phyloP scores from a whole-genome alignment of 2,888 invertebrate species.

The Campopleginae sp. region DNA sequence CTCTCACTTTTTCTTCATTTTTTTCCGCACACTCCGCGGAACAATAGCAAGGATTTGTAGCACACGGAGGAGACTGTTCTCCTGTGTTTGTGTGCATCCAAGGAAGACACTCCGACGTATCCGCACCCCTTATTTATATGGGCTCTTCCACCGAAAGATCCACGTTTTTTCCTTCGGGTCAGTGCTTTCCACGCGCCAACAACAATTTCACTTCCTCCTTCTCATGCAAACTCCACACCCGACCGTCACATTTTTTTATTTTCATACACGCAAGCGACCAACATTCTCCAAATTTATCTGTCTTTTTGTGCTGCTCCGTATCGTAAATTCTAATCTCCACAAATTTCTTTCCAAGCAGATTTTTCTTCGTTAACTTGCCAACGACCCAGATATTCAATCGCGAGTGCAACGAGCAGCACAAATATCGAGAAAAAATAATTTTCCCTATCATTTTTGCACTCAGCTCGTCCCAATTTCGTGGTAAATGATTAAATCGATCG shows the following conservation, averaged over 20 bases:
- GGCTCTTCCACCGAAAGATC: constrained; percentile 13
- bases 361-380: neutral
- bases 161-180: constrained; percentile 1
- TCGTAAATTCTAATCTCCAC: neutral
- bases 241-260: neutral
- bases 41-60: constrained; percentile 72
- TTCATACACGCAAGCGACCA: neutral
- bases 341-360: neutral
- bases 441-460: neutral
- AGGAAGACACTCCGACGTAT: constrained; percentile 46
- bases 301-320: neutral
- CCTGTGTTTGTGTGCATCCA: constrained; percentile 30
- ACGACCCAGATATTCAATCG: neutral
- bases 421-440: neutral
- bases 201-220: constrained; percentile 3
- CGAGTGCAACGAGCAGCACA: neutral
- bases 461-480: neutral
- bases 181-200: constrained; percentile 17
- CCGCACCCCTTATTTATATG: constrained; percentile 44
- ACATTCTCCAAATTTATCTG: constrained; percentile 6
- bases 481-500: neutral
- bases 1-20: constrained; percentile 24
- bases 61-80: constrained; percentile 34
- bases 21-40: constrained; percentile 56
- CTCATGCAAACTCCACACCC: neutral